phyloP scores from a whole-genome alignment of 1,140 invertebrate genomes.

The Hetaerina americana region DNA sequence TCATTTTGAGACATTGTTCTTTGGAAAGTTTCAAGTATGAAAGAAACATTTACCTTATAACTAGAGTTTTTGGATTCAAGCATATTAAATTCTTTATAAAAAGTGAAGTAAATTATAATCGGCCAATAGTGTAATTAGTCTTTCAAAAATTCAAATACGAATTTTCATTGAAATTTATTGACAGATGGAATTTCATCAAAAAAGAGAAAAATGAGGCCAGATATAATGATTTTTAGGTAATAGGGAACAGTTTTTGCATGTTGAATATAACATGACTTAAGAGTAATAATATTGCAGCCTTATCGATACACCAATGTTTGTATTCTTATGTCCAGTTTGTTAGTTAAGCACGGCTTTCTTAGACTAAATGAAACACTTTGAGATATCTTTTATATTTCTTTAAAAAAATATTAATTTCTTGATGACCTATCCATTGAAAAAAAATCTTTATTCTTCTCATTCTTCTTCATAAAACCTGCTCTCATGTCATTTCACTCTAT shows the following conservation, averaged over 20 bases:
- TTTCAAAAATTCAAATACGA: too few species aligned
- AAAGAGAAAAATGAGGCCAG: neutral
- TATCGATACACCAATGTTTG: neutral
- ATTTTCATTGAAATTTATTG: neutral
- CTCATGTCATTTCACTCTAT: neutral
- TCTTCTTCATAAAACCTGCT: neutral
- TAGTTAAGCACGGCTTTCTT: neutral
- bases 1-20: neutral
- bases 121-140: too few species aligned
- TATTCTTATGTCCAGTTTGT: neutral
- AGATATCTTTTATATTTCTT: neutral
- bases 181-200: neutral
- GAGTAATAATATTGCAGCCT: neutral
- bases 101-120: too few species aligned
- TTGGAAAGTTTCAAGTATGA: neutral
- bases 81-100: too few species aligned
- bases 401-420: neutral
- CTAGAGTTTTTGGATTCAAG: too few species aligned
- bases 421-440: neutral
- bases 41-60: too few species aligned
- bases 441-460: neutral
- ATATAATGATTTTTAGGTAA: neutral
- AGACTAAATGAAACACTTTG: neutral
- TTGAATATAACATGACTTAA: neutral
- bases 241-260: neutral